Base-by-base conservation (phyloP, 2,888 invertebrate genomes). In the Vesta saturnalis region DNA sequence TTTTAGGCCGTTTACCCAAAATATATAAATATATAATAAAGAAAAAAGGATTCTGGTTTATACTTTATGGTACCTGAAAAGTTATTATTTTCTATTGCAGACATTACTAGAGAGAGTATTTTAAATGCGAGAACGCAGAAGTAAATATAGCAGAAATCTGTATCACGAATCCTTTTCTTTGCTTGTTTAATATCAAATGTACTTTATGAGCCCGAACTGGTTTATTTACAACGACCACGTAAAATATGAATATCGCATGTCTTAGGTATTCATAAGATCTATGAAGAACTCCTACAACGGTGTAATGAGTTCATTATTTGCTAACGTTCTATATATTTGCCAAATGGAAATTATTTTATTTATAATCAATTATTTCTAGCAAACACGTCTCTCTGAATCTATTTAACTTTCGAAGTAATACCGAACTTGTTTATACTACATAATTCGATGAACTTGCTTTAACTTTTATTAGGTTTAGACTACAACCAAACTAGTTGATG, bases 351-450 rank as follows among this genome's bases (percentile, higher is more conserved):
- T 52, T 58, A 58, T 59, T 59, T 64, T 64, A 64, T 59, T 59
- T 64, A 64, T 59, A 54, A 54, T 55, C 59, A 59, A 64, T 59
- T 60, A 59, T 64, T 54, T 30, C 5, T 54, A 21, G 59, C 35
- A 64, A 64, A 58, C 52, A 64, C 49, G 47, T 57, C 18, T 64
- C 46, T 46, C 12, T 57, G 57, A 55, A 64, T 49, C 47, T 57
- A 30, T 57, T 49, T 64, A 64, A 57, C 65, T 60, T 54, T 22
- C 21, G 55, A 55, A 65, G 60, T 43, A 65, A 65, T 65, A 49
- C 49, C 60, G 60, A 65, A 65, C 54, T 65, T 65, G 56, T 56
- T 60, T 65, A 54, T 54, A 67, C 52, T 67, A 65, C 55, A 65
- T 55, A 60, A 65, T 65, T 60, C 65, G 60, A 65, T 60, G 60